Evolutionary conservation across 2,888 invertebrate genomes (phyloP).

Genomic region (Nudaria mundana): DNA sequence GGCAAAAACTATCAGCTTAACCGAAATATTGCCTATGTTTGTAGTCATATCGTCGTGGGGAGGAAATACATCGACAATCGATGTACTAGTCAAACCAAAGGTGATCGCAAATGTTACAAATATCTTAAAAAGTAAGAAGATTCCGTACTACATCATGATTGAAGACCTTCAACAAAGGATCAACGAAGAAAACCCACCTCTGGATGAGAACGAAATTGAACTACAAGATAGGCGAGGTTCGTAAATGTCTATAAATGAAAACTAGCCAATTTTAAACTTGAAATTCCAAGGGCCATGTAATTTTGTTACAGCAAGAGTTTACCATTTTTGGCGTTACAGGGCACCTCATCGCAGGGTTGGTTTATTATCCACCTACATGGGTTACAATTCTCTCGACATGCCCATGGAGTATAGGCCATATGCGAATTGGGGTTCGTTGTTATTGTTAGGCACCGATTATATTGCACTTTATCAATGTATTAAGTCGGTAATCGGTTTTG

Average conservation of each 20-base stretch:
- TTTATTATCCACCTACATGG: conserved; percentile 73
- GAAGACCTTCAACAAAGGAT: conserved; percentile 90
- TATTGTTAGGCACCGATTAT: conserved; percentile 51
- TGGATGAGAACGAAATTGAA: conserved; percentile 84
- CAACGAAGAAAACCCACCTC: conserved; percentile 88
- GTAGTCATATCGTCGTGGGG: conserved; percentile 85
- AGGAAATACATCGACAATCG: conserved; percentile 82
- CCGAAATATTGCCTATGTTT: too few species aligned
- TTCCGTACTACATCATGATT: conserved; percentile 87
- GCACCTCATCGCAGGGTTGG: conserved; percentile 64
- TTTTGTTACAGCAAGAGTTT: conserved; percentile 81
- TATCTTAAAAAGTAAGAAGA: conserved; percentile 82
- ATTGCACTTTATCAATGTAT: conserved; percentile 38
- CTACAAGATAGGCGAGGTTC: conserved; percentile 86
- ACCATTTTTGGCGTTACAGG: conserved; percentile 82
- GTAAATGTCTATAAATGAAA: conserved; percentile 29
- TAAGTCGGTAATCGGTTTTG: conserved; percentile 29
- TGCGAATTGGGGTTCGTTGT: conserved; percentile 83
- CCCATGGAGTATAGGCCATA: conserved; percentile 82
- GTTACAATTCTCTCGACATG: conserved; percentile 77
- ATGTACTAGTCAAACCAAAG: conserved; percentile 86
- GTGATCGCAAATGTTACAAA: conserved; percentile 83
- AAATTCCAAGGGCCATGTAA: conserved; percentile 63
- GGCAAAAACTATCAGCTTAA: too few species aligned
- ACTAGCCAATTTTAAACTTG: conserved; percentile 13